These are phyloP conservation scores for Melanaphis sacchari DNA, from an alignment of 1,140 invertebrate genomes.

Conservation along the genomic window DNA sequence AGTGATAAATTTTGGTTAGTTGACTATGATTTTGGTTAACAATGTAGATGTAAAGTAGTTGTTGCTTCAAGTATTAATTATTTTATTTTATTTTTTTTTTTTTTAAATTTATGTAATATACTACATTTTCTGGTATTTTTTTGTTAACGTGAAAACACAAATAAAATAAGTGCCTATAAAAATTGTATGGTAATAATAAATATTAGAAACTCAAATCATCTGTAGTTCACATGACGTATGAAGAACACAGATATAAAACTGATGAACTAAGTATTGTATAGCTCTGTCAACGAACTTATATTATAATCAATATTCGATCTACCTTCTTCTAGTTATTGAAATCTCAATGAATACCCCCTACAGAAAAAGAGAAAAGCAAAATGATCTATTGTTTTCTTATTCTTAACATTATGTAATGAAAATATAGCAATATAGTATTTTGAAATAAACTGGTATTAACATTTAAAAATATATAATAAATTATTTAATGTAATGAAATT, in stretches of 20 bases:
- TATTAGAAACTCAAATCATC: no score
- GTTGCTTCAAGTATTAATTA: no score
- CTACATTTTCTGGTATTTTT: not conserved
- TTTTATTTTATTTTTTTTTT: not conserved
- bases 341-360: not conserved
- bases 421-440: not conserved
- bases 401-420: not conserved
- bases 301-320: not conserved
- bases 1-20: no score
- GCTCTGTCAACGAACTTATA: not conserved
- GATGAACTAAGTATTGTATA: not conserved
- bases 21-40: no score
- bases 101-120: not conserved
- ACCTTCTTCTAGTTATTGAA: not conserved
- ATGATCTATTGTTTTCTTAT: not conserved
- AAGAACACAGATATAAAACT: not conserved
- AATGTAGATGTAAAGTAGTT: no score
- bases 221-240: no score
- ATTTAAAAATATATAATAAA: not conserved
- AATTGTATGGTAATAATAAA: no score
- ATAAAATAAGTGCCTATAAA: not conserved
- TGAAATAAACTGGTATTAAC: not conserved
- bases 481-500: not conserved
- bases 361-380: constrained; percentile 22
- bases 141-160: not conserved